Percentiles rank a stretch among this genome's conserved stretches.
Evolutionary conservation across 2,797 vertebrate species (phyloP).

Genomic region (Craterocephalus amniculus): DNA sequence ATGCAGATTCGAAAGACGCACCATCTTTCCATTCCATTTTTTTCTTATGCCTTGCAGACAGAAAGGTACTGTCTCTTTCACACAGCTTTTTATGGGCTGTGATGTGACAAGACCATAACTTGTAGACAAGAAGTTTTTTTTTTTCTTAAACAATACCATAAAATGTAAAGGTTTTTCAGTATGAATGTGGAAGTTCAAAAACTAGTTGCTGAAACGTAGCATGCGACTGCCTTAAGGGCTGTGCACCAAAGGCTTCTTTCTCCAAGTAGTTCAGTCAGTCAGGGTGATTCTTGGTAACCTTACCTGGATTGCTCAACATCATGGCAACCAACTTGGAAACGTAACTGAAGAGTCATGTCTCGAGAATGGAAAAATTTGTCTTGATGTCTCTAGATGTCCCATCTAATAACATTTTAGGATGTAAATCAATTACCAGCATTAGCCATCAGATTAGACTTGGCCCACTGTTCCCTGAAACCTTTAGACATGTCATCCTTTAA

Average conservation of each 20-base stretch:
- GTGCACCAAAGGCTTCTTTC: background rate
- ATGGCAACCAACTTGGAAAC: background rate
- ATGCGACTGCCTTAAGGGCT: background rate
- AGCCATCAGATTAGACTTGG: background rate
- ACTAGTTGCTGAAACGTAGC: background rate
- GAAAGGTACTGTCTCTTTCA: background rate
- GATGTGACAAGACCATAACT: background rate
- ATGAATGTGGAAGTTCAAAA: background rate
- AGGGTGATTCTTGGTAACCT: background rate
- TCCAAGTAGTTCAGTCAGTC: background rate
- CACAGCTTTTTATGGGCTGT: background rate
- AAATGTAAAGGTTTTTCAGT: background rate
- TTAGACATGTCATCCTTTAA: slow-evolving; percentile 3
- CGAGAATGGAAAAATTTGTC: too few species aligned
- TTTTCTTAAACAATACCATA: background rate
- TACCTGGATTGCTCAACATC: background rate
- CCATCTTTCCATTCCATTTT: background rate
- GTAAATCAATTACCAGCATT: background rate
- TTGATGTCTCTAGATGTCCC: too few species aligned
- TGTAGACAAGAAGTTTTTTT: background rate
- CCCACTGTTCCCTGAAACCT: background rate
- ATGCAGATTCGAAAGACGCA: background rate
- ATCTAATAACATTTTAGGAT: slow-evolving; percentile 1
- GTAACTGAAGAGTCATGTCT: too few species aligned
- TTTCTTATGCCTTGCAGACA: background rate